Conservation (phyloP, 35 echinoderm and acorn worm genomes). For the Anneissia japonica region DNA sequence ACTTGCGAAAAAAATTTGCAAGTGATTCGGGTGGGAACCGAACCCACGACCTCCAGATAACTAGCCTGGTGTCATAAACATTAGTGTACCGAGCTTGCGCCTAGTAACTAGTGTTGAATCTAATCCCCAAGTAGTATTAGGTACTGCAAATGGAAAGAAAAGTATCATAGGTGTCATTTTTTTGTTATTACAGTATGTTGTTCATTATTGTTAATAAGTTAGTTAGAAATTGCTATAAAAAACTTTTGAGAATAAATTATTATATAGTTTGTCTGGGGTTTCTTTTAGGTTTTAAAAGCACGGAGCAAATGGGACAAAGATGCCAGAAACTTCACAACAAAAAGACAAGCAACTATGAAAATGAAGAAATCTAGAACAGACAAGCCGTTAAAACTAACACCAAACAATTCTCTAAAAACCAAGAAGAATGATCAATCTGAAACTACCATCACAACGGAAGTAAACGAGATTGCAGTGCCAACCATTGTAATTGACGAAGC, state of each 20-base stretch:
- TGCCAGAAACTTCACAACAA: slow-evolving; percentile 50
- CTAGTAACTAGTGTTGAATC: neutral
- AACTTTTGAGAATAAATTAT: neutral
- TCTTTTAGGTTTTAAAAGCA: slow-evolving; percentile 75
- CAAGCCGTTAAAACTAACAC: slow-evolving; percentile 8
- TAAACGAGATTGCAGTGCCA: neutral
- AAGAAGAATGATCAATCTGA: neutral
- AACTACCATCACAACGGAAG: neutral
- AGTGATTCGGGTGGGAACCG: no score
- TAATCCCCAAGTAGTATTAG: no score
- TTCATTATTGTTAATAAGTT: no score
- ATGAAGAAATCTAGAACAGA: slow-evolving; percentile 82
- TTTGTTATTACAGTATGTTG: no score
- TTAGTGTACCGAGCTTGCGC: no score
- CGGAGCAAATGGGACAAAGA: slow-evolving; percentile 80
- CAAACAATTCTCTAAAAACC: neutral
- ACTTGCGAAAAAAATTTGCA: no score
- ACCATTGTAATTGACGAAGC: neutral
- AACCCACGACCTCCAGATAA: no score
- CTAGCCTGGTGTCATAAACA: no score
- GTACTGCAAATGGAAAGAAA: no score
- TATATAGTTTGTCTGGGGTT: neutral
- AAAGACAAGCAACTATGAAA: slow-evolving; percentile 58
- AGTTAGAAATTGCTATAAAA: neutral
- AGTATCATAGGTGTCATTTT: no score